A percentile compares a stretch with the other conserved stretches of the same genome.
These are phyloP conservation scores for Trachops cirrhosus DNA, from an alignment of 2,797 vertebrate genomes.

Conservation along the genomic window DNA sequence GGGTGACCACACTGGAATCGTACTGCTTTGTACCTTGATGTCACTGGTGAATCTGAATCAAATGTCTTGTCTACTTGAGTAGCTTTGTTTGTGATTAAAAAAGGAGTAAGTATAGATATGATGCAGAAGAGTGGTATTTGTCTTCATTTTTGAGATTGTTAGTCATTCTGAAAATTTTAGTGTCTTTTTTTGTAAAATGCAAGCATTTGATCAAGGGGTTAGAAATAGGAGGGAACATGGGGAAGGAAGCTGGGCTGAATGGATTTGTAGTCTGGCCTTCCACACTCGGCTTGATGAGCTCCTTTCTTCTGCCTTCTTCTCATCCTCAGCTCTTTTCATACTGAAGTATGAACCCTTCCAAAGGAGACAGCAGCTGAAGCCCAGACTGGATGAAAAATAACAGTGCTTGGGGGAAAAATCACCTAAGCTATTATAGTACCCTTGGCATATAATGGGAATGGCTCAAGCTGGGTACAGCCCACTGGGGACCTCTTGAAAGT, in stretches of 20 bases:
- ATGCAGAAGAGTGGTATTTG: neutral
- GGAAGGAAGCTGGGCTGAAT: neutral
- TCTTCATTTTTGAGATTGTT: conserved; percentile 8
- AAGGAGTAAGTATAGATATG: neutral
- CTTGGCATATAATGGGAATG: neutral
- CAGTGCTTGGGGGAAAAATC: neutral
- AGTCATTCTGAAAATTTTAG: neutral
- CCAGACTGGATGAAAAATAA: neutral
- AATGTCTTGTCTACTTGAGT: neutral
- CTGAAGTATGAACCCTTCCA: neutral
- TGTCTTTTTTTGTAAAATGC: neutral
- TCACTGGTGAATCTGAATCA: neutral
- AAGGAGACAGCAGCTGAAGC: neutral
- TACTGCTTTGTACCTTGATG: neutral
- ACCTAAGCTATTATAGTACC: neutral
- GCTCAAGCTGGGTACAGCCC: neutral
- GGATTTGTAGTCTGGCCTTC: neutral
- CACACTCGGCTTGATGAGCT: accelerated
- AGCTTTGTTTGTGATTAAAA: neutral
- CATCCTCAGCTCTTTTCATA: neutral
- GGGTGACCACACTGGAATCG: neutral
- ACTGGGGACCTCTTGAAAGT: neutral
- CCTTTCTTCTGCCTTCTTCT: neutral
- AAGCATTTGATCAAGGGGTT: neutral
- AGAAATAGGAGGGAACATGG: neutral